A percentile compares a stretch with the other conserved stretches of the same genome.
phyloP scores from a whole-genome alignment of 2,113 vertebrate species.

The Asarcornis scutulata region DNA sequence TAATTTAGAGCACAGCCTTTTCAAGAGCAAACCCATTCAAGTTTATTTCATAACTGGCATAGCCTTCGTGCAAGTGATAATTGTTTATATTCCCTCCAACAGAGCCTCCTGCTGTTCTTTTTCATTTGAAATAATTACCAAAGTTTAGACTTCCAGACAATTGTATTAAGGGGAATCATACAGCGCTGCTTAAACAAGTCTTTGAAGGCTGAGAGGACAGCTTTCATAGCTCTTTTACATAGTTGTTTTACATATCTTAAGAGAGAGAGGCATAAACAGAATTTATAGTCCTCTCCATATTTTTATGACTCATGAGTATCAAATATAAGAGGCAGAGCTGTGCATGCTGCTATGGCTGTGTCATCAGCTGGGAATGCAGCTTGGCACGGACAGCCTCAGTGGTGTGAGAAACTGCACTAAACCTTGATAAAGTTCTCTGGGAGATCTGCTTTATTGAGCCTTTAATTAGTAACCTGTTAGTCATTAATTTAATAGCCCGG shows the following conservation, averaged over 20 bases:
- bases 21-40: conserved; percentile 41
- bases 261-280: conserved; percentile 45
- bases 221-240: conserved; percentile 47
- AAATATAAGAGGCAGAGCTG: conserved; percentile 24
- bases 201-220: conserved; percentile 64
- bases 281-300: conserved; percentile 59
- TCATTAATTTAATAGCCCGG: conserved; percentile 44
- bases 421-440: background rate
- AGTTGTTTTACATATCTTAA: conserved; percentile 49
- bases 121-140: conserved; percentile 65
- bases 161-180: conserved; percentile 58
- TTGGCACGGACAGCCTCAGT: conserved; percentile 20
- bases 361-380: conserved; percentile 65
- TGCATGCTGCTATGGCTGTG: conserved; percentile 19
- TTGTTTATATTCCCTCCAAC: conserved; percentile 68
- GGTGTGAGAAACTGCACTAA: conserved; percentile 12
- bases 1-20: conserved; percentile 1
- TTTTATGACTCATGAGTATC: conserved; percentile 60
- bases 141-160: conserved; percentile 67
- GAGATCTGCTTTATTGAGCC: conserved; percentile 25
- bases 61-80: conserved; percentile 63
- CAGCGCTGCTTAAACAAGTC: conserved; percentile 37
- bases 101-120: conserved; percentile 61
- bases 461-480: conserved; percentile 35
- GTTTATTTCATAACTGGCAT: conserved; percentile 34